Percentiles rank a stretch among this genome's conserved stretches.
These are phyloP conservation scores for Caenorhabditis tropicalis DNA, from an alignment of 1,140 invertebrate species.

Conservation along the genomic window DNA sequence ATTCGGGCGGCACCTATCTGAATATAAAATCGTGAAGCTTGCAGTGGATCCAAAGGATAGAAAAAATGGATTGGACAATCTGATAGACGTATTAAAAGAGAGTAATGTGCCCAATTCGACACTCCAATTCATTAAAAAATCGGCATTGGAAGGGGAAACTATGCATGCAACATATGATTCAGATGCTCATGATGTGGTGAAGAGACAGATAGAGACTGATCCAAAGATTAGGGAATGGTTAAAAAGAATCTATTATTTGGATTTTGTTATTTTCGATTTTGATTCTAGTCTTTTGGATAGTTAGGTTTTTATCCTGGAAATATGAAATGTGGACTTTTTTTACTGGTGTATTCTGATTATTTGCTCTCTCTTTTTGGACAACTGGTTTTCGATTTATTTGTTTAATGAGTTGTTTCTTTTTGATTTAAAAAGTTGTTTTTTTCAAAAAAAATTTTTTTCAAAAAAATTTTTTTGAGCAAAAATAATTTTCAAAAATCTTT, in stretches of 20 bases:
- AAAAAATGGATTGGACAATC: background rate
- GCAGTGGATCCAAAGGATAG: background rate
- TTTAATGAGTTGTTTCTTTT: no score
- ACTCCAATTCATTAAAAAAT: background rate
- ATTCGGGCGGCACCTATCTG: background rate
- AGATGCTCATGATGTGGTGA: conserved; percentile 19
- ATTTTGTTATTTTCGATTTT: conserved; percentile 29
- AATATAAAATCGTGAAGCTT: conserved; percentile 9
- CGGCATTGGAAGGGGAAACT: conserved; percentile 5
- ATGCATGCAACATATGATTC: conserved; percentile 19
- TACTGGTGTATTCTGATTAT: background rate
- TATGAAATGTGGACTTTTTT: background rate
- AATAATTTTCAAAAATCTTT: no score
- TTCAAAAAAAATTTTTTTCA: no score
- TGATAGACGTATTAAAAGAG: conserved; percentile 8
- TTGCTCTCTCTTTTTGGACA: background rate
- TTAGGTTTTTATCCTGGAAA: no score
- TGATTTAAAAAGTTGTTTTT: no score
- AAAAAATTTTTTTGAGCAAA: no score
- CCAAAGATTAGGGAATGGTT: background rate
- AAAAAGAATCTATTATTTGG: conserved; percentile 21
- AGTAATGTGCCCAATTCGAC: conserved; percentile 1
- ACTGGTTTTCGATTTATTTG: no score
- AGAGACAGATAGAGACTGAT: background rate
- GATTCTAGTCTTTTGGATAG: background rate